phyloP scores from a whole-genome alignment of 2,113 vertebrate genomes.

The Gallinago media region DNA sequence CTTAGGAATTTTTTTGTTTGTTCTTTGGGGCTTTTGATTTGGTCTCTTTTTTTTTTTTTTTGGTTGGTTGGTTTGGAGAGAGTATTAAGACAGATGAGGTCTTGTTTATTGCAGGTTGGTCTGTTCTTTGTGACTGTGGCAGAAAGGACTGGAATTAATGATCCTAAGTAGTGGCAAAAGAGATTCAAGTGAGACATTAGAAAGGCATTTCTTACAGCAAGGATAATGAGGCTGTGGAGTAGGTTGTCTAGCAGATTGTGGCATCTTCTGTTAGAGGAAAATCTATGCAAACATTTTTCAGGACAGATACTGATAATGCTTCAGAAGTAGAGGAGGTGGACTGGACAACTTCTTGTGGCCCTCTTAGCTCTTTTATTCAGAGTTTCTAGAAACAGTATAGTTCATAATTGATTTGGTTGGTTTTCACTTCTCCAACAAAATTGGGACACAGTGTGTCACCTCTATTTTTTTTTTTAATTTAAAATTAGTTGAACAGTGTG shows the following conservation, averaged over 20 bases:
- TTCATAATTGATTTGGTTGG: not conserved
- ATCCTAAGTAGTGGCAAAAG: not conserved
- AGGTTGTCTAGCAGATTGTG: not conserved
- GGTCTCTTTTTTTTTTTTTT: not conserved
- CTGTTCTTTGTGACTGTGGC: not conserved
- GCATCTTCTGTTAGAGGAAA: not conserved
- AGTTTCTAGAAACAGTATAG: not conserved
- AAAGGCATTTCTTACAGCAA: not conserved
- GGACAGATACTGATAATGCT: not conserved
- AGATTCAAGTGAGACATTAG: not conserved
- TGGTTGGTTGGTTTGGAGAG: not conserved
- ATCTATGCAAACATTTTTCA: not conserved
- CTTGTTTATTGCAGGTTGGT: not conserved
- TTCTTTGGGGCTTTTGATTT: too few relatives aligned
- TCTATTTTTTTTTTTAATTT: not conserved
- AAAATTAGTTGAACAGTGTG: not conserved
- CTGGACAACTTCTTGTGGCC: not conserved
- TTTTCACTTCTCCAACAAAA: not conserved
- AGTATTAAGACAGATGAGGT: not conserved
- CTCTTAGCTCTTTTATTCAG: not conserved
- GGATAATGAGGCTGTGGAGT: not conserved
- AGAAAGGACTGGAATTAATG: not conserved
- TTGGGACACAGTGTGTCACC: not conserved
- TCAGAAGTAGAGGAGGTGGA: not conserved
- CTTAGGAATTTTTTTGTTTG: not conserved